Base-by-base conservation (phyloP, 2,888 invertebrate genomes). In the Tenthredo amoena region DNA sequence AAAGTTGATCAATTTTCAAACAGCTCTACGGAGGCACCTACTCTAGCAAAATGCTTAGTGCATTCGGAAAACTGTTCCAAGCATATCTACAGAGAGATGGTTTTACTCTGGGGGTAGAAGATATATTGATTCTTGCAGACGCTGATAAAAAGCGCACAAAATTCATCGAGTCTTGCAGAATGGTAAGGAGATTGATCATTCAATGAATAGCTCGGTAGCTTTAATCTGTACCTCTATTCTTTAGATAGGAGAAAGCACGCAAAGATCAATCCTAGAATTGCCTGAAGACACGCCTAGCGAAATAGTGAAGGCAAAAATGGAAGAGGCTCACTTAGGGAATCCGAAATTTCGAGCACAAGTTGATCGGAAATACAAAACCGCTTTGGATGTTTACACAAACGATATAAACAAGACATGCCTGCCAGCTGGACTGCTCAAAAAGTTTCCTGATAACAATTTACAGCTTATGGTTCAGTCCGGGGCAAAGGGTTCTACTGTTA, bases 401-500 rank as follows among this genome's bases (percentile, higher is more conserved):
- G 96, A 97, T 72, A 99, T 99, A 85, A 98, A 98, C 91, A 97
- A 96, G 89, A 95, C 95, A 0, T 99, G 98, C 91, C 94, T 99
- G 86, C 97, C 98, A 0, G 95, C 95, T 86, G 99, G 99, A 1
- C 94, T 99, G 68, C 94, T 98, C 9, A 96, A 96, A 87, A 96
- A 96, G 89, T 99, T 99, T 92, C 99, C 99, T 0, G 94, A 96
- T 26, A 99, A 99, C 93, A 99, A 99, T 94, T 95, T 99, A n/a
- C 99, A 99, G 93, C 94, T 99, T 89, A 99, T 99, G 99, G 99
- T 99, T 0, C 96, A 98, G 90, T 99, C 99, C 26, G 99, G 99
- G 87, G 99, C 99, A 0, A 99, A 99, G 94, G 99, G 99, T n/a
- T 98, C 99, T 0, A 97, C 97, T 84, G 99, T 99, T 0, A 99